Conservation (phyloP, 2,888 invertebrate genomes). For the Ditylenchus weischeri region DNA sequence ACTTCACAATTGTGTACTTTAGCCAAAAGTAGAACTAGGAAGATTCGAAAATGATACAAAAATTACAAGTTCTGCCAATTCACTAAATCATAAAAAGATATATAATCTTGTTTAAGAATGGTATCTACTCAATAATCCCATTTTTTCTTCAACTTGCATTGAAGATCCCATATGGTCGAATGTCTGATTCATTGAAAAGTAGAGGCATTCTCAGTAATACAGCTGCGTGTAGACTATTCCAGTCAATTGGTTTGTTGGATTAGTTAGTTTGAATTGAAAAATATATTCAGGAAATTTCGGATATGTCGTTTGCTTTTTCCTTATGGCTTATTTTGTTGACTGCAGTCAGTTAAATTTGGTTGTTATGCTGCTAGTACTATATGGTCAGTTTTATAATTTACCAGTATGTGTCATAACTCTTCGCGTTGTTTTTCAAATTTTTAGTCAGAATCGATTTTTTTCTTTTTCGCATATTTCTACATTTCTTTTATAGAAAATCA, state of each 20-base stretch:
- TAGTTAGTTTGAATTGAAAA: not conserved
- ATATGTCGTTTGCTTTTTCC: conserved; percentile 27
- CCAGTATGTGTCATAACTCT: too few species aligned
- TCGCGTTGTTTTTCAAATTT: too few species aligned
- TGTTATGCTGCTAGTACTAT: conserved; percentile 38
- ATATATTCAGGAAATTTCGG: conserved; percentile 17
- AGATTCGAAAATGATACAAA: too few species aligned
- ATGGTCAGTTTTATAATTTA: conserved; percentile 23
- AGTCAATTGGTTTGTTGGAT: conserved; percentile 11
- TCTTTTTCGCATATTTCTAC: too few species aligned
- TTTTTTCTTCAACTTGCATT: conserved; percentile 37
- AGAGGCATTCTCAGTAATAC: conserved; percentile 33
- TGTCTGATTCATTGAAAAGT: conserved; percentile 41
- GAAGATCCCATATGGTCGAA: conserved; percentile 44
- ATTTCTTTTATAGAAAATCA: too few species aligned
- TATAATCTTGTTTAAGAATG: conserved; percentile 39
- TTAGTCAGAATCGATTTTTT: too few species aligned
- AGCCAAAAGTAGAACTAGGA: too few species aligned
- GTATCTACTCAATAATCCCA: conserved; percentile 43
- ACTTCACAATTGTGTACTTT: too few species aligned
- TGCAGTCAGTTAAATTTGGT: conserved; percentile 41
- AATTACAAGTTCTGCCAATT: too few species aligned
- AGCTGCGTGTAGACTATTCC: conserved; percentile 37
- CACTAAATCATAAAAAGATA: too few species aligned
- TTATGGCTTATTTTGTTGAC: conserved; percentile 42